phyloP scores from a whole-genome alignment of 2,797 vertebrate species.

The Melanogrammus aeglefinus region DNA sequence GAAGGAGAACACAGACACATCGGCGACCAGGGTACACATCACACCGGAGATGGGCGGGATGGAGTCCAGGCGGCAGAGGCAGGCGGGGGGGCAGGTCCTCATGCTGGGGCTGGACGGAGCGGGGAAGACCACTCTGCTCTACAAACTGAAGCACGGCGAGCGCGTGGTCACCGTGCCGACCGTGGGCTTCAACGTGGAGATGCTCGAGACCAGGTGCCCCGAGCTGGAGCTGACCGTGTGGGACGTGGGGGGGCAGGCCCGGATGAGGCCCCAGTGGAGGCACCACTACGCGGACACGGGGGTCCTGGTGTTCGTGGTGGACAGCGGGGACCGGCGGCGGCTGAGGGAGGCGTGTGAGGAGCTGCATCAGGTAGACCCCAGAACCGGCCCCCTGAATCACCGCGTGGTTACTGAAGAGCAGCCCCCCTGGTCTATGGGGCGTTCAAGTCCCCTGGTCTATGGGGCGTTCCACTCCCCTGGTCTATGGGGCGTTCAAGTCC shows the following conservation, averaged over 20 bases:
- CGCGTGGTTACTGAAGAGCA: too few species aligned
- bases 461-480: too few species aligned
- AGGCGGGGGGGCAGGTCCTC: constrained; percentile 73
- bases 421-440: too few species aligned
- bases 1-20: too few species aligned
- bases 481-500: too few species aligned
- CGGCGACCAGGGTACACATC: background rate
- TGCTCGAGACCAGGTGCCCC: constrained; percentile 71
- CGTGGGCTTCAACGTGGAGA: constrained; percentile 90
- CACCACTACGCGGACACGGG: constrained; percentile 78
- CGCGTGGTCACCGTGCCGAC: constrained; percentile 82
- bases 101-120: constrained; percentile 85
- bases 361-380: constrained; percentile 68
- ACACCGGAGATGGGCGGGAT: constrained; percentile 73
- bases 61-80: constrained; percentile 68
- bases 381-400: too few species aligned
- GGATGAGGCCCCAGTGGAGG: constrained; percentile 81
- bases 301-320: constrained; percentile 82
- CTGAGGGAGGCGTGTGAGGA: constrained; percentile 80
- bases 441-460: too few species aligned
- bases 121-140: constrained; percentile 88
- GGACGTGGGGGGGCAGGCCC: constrained; percentile 90
- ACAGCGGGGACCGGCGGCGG: constrained; percentile 74
- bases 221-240: constrained; percentile 77
- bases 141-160: constrained; percentile 81